A percentile compares a stretch with the other conserved stretches of the same genome.
These are phyloP conservation scores for Ctenosaura bakeri DNA, from an alignment of 2,797 vertebrate species.

Conservation along the genomic window DNA sequence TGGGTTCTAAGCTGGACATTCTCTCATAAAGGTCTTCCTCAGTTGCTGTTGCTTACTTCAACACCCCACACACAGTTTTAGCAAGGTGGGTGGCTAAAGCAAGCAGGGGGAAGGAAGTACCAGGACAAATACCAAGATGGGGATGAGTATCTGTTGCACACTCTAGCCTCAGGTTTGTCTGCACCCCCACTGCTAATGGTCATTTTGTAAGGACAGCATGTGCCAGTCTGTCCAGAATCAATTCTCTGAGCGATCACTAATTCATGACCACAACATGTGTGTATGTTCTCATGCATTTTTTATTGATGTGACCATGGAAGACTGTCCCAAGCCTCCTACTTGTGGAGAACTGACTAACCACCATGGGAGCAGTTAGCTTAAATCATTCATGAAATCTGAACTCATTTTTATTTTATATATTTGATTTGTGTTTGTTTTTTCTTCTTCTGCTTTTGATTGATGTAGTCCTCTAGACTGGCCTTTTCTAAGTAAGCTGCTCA, in stretches of 20 bases:
- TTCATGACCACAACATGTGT: slow-evolving; percentile 38
- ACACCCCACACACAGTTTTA: rapidly evolving
- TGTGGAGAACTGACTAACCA: not conserved
- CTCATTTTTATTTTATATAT: not conserved
- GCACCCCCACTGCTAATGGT: slow-evolving; percentile 44
- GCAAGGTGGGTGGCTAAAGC: not conserved
- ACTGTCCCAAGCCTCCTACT: rapidly evolving
- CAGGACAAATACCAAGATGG: rapidly evolving
- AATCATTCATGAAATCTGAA: not conserved
- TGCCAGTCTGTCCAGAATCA: slow-evolving; percentile 27
- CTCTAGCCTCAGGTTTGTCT: not conserved
- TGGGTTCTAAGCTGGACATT: too few species aligned
- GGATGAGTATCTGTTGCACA: slow-evolving; percentile 7
- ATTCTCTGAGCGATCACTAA: slow-evolving; percentile 37
- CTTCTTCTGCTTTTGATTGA: not conserved
- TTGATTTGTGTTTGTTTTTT: not conserved
- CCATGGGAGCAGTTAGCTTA: too few species aligned
- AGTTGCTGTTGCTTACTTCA: too few species aligned
- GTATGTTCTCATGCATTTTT: slow-evolving; percentile 14
- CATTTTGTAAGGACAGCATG: not conserved
- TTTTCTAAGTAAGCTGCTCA: not conserved
- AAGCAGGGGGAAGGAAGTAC: not conserved
- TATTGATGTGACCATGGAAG: not conserved
- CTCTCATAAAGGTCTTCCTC: too few species aligned
- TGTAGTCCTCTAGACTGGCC: not conserved